phyloP scores from a whole-genome alignment of 2,113 vertebrate species.

The Larimichthys crocea region DNA sequence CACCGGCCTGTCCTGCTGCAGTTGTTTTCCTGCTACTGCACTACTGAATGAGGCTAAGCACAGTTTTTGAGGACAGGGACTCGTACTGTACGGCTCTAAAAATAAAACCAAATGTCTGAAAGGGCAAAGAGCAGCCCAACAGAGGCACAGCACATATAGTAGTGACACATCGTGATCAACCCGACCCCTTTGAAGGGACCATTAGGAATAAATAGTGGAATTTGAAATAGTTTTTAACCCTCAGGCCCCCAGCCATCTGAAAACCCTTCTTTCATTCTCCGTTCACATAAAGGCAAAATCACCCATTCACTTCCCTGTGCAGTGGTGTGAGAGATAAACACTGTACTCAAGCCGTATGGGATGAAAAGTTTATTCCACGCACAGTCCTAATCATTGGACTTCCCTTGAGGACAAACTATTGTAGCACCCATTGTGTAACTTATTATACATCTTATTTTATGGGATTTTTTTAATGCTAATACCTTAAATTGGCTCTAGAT shows the following conservation, averaged over 20 bases:
- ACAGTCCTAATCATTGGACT: not conserved
- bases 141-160: slow-evolving; percentile 2
- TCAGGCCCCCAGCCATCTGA: slow-evolving; percentile 28
- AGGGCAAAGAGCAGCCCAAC: slow-evolving; percentile 22
- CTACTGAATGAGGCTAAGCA: not conserved
- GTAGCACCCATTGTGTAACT: not conserved
- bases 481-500: not conserved
- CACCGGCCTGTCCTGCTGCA: not conserved
- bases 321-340: slow-evolving; percentile 13
- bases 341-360: not conserved
- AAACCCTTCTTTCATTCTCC: not conserved
- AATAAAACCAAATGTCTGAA: slow-evolving; percentile 59
- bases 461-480: slow-evolving; percentile 4
- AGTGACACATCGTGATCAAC: slow-evolving; percentile 13
- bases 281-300: not conserved
- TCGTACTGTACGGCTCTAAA: slow-evolving; percentile 39
- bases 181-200: slow-evolving; percentile 49
- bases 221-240: slow-evolving; percentile 55
- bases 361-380: not conserved
- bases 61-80: not conserved
- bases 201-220: slow-evolving; percentile 40
- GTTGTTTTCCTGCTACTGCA: not conserved
- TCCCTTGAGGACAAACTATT: not conserved
- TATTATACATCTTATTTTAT: not conserved
- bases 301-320: slow-evolving; percentile 12